phyloP scores from a whole-genome alignment of 2,888 invertebrate species.

The Prosapia bicincta region DNA sequence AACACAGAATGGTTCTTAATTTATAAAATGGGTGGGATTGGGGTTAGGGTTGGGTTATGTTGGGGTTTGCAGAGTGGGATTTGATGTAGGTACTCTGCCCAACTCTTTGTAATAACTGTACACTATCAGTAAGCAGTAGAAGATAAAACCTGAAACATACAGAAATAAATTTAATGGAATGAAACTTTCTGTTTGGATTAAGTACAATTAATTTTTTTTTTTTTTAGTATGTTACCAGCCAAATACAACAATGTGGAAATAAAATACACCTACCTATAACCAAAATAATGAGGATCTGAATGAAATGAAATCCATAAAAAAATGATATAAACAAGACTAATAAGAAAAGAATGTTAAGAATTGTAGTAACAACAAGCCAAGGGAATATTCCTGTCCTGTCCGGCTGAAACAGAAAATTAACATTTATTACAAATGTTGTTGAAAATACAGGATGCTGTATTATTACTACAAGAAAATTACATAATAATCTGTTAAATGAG shows the following conservation, averaged over 20 bases:
- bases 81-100: neutral
- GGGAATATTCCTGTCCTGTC: constrained; percentile 19
- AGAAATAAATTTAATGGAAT: neutral
- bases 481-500: no score
- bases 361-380: constrained; percentile 13
- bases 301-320: constrained; percentile 2
- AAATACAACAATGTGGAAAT: no score
- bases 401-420: constrained; percentile 7
- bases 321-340: constrained; percentile 2
- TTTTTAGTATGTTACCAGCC: no score
- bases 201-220: no score
- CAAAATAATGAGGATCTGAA: constrained; percentile 12
- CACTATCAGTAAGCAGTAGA: constrained; percentile 7
- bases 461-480: no score
- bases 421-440: no score
- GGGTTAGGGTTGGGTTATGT: neutral
- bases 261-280: constrained; percentile 15
- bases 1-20: no score
- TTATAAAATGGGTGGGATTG: no score
- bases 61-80: neutral
- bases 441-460: no score
- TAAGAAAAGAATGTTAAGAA: neutral
- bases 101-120: constrained; percentile 18
- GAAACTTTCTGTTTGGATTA: neutral
- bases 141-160: constrained; percentile 13